Evolutionary conservation across 2,797 vertebrate species (phyloP).

Genomic region (Lagorchestes hirsutus): DNA sequence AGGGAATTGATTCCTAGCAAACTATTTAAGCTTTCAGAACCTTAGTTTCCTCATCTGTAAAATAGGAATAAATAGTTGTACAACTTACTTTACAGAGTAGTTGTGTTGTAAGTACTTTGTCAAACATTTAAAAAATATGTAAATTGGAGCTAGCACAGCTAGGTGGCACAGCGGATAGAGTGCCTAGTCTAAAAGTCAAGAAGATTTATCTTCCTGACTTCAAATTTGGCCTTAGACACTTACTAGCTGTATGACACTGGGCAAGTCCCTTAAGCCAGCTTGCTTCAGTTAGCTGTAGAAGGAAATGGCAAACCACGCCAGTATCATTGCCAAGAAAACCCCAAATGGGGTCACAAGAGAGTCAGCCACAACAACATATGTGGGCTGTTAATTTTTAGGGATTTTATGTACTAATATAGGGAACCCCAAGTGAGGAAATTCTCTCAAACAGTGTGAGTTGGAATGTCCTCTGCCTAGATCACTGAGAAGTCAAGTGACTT

Average conservation of each 20-base stretch:
- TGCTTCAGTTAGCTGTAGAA: not conserved
- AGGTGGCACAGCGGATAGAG: not conserved
- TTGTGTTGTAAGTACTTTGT: not conserved
- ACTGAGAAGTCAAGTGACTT: not conserved
- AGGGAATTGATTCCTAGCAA: not conserved
- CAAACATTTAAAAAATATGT: not conserved
- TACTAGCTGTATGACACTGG: not conserved
- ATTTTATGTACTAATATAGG: not conserved
- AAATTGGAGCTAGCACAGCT: not conserved
- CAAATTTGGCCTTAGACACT: not conserved
- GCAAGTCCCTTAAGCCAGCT: not conserved
- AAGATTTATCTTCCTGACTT: not conserved
- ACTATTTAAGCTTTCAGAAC: not conserved
- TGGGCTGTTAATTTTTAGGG: not conserved
- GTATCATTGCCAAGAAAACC: not conserved
- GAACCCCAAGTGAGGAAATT: not conserved
- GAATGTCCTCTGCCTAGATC: not conserved
- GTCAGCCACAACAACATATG: not conserved
- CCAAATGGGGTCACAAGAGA: not conserved
- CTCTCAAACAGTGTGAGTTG: not conserved
- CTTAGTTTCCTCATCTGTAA: not conserved
- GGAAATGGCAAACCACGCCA: not conserved
- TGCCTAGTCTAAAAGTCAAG: not conserved
- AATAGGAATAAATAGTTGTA: not conserved
- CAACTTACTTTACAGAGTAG: not conserved